These are phyloP conservation scores for Tychaedon coryphoeus DNA, from an alignment of 2,113 vertebrate species.

Conservation along the genomic window DNA sequence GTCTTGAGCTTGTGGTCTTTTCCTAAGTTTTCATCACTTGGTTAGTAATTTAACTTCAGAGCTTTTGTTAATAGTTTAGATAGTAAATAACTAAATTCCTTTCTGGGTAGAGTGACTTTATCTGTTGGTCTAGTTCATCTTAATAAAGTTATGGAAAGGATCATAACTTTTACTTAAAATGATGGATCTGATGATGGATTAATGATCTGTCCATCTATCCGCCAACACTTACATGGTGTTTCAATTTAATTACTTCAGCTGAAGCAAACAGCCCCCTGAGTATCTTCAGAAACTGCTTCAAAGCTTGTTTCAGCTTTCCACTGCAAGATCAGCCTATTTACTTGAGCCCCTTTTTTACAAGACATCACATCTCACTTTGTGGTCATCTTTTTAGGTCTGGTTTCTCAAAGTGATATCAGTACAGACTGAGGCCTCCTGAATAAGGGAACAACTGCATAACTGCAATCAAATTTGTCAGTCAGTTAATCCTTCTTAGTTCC, in stretches of 20 bases:
- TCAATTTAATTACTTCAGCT: not conserved
- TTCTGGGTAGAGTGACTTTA: not conserved
- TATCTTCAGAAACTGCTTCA: not conserved
- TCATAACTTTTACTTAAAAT: not conserved
- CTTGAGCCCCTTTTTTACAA: not conserved
- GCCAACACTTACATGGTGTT: not conserved
- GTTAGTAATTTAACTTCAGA: not conserved
- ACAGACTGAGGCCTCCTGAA: not conserved
- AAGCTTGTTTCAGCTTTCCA: not conserved
- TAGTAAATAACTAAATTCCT: not conserved
- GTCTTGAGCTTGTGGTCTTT: not conserved
- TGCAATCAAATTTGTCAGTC: not conserved
- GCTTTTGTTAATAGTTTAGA: not conserved
- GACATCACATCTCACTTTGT: not conserved
- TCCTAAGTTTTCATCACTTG: not conserved
- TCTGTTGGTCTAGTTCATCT: not conserved
- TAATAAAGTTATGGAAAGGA: not conserved
- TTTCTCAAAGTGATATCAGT: not conserved
- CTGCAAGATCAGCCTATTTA: not conserved
- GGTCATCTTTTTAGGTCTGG: not conserved
- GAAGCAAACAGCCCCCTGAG: not conserved
- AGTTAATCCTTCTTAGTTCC: not conserved
- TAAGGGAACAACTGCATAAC: not conserved
- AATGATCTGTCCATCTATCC: not conserved
- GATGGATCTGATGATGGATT: not conserved